Evolutionary conservation across 2,113 vertebrate genomes (phyloP).

Genomic region (Nematolebias whitei): DNA sequence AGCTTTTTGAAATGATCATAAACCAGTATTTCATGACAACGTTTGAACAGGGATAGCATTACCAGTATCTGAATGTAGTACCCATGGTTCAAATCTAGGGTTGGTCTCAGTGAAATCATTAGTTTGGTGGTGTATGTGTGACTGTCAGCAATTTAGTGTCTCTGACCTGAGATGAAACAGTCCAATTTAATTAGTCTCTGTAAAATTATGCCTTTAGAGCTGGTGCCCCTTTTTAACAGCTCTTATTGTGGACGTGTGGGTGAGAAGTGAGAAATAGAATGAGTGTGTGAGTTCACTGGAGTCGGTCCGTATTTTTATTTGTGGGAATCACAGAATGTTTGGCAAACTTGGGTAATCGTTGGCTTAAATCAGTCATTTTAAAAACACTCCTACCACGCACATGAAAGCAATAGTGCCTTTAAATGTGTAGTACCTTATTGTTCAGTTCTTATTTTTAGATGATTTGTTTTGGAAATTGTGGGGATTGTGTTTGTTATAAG

Average conservation of each 20-base stretch:
- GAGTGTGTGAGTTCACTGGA: conserved; percentile 67
- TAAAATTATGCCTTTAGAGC: conserved; percentile 46
- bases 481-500: background rate
- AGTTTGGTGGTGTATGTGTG: background rate
- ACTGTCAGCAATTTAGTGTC: conserved; percentile 31
- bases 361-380: conserved; percentile 10
- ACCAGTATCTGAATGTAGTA: background rate
- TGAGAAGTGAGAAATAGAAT: conserved; percentile 71
- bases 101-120: background rate
- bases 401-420: background rate
- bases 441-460: background rate
- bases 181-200: conserved; percentile 39
- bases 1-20: too few relatives aligned
- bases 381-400: background rate
- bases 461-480: background rate
- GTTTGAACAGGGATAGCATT: background rate
- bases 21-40: too few relatives aligned
- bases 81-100: background rate
- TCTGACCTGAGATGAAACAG: conserved; percentile 37
- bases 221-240: conserved; percentile 60
- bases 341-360: background rate
- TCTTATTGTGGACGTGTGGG: conserved; percentile 62
- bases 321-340: conserved; percentile 28
- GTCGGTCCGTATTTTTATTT: conserved; percentile 49
- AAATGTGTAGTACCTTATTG: background rate